A percentile compares a stretch with the other conserved stretches of the same genome.
phyloP scores from a whole-genome alignment of 2,888 invertebrate genomes.

The Rhagonycha lutea region DNA sequence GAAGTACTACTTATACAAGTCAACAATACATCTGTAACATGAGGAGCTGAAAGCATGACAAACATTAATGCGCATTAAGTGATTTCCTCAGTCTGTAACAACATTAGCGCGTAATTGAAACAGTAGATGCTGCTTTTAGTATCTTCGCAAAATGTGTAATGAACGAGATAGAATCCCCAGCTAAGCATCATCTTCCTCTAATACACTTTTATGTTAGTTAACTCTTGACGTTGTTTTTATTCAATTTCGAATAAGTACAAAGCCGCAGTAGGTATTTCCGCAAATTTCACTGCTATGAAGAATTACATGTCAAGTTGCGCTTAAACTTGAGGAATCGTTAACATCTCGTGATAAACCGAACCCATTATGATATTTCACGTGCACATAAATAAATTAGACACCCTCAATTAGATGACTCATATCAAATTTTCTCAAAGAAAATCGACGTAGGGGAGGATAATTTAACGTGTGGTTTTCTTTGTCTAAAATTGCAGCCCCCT shows the following conservation, averaged over 20 bases:
- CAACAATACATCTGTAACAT: slow-evolving; percentile 28
- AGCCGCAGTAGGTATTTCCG: not conserved
- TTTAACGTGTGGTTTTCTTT: slow-evolving; percentile 22
- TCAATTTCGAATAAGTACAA: not conserved
- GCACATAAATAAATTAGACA: not conserved
- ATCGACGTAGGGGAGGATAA: slow-evolving; percentile 16
- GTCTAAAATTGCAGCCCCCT: slow-evolving; percentile 8
- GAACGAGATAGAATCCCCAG: slow-evolving; percentile 14
- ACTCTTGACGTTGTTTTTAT: not conserved
- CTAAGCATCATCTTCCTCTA: not conserved
- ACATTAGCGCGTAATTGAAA: slow-evolving; percentile 28
- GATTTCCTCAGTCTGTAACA: slow-evolving; percentile 27
- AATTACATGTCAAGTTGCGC: not conserved
- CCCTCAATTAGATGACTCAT: slow-evolving; percentile 19
- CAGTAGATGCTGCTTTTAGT: slow-evolving; percentile 29
- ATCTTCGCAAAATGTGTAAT: slow-evolving; percentile 25
- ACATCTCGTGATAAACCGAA: not conserved
- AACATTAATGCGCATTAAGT: slow-evolving; percentile 31
- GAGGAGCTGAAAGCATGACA: slow-evolving; percentile 29
- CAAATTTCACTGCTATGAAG: not conserved
- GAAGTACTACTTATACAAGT: slow-evolving; percentile 15
- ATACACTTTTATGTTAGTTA: not conserved
- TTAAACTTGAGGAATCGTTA: not conserved
- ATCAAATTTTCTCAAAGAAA: slow-evolving; percentile 11
- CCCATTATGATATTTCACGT: not conserved